Evolutionary conservation across 2,888 invertebrate genomes (phyloP).

Genomic region (Tinea trinotella): DNA sequence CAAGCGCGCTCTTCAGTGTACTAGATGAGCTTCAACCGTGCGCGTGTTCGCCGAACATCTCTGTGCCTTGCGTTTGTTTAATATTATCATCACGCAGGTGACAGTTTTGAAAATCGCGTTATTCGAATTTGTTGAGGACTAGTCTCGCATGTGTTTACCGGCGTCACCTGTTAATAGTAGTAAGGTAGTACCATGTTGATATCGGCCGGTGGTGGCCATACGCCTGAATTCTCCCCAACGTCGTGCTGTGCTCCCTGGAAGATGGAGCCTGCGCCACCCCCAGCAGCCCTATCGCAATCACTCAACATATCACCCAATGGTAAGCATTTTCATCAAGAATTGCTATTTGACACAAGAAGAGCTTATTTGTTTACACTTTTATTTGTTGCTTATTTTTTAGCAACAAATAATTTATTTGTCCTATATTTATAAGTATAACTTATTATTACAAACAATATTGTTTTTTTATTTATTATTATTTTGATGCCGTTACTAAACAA

Average conservation of each 20-base stretch:
- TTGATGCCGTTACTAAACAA: too few species aligned
- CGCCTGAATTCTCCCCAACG: constrained; percentile 71
- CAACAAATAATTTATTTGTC: too few species aligned
- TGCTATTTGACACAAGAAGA: too few species aligned
- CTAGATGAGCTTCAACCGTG: constrained; percentile 69
- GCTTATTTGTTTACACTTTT: too few species aligned
- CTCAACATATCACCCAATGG: constrained; percentile 75
- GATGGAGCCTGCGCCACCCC: constrained; percentile 75
- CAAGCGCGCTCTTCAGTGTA: constrained; percentile 73
- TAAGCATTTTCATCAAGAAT: too few species aligned
- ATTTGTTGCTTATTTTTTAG: too few species aligned
- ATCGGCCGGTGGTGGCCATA: constrained; percentile 75
- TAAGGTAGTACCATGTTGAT: constrained; percentile 73
- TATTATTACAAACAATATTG: too few species aligned
- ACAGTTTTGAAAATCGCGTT: constrained; percentile 30
- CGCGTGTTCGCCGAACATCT: constrained; percentile 56
- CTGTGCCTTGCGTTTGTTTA: constrained; percentile 27
- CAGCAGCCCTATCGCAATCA: constrained; percentile 59
- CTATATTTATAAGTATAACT: too few species aligned
- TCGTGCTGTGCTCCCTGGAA: constrained; percentile 75
- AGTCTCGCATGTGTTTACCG: constrained; percentile 5
- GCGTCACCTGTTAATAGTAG: not conserved
- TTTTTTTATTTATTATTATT: too few species aligned
- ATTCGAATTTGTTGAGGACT: constrained; percentile 4
- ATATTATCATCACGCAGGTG: constrained; percentile 15